A percentile compares a stretch with the other conserved stretches of the same genome.
phyloP scores from a whole-genome alignment of 37 sponge, comb jelly and placozoan genomes.

The Spongilla lacustris region DNA sequence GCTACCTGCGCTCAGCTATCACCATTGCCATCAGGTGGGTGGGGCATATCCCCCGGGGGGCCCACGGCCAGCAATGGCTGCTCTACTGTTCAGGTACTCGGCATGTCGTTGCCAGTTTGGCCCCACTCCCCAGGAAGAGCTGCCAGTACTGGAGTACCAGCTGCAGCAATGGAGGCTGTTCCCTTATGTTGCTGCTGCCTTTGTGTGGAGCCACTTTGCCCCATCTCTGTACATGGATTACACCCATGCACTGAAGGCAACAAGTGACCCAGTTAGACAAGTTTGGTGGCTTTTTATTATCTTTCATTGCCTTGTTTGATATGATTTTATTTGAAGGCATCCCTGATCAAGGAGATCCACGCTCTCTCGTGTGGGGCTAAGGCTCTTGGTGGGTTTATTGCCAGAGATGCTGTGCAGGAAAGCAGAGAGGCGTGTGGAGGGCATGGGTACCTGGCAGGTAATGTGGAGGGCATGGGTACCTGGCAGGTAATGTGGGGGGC shows the following conservation, averaged over 20 bases:
- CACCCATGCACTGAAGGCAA: background rate
- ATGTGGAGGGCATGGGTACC: too few relatives aligned
- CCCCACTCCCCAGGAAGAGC: conserved; percentile 55
- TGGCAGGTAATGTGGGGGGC: too few relatives aligned
- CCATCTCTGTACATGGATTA: conserved; percentile 34
- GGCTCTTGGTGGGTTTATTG: conserved; percentile 70
- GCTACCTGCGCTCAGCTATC: conserved; percentile 32
- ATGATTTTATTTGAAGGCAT: conserved; percentile 43
- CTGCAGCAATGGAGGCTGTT: conserved; percentile 90
- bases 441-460: conserved; percentile 80
- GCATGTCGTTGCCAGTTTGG: conserved; percentile 91
- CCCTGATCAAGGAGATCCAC: conserved; percentile 82
- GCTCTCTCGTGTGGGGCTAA: conserved; percentile 84
- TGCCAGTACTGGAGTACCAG: conserved; percentile 90
- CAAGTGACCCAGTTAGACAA: too few relatives aligned
- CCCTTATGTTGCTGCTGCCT: conserved; percentile 74
- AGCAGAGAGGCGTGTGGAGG: conserved; percentile 98
- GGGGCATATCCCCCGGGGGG: too few relatives aligned
- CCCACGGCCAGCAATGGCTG: too few relatives aligned
- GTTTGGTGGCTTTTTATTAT: background rate
- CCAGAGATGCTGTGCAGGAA: conserved; percentile 88
- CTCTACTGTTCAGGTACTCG: conserved; percentile 84
- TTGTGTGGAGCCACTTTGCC: conserved; percentile 49
- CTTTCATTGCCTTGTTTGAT: background rate
- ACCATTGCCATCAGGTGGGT: conserved; percentile 66